These are phyloP conservation scores for Chionoecetes opilio DNA, from an alignment of 1,140 invertebrate genomes.

Conservation along the genomic window DNA sequence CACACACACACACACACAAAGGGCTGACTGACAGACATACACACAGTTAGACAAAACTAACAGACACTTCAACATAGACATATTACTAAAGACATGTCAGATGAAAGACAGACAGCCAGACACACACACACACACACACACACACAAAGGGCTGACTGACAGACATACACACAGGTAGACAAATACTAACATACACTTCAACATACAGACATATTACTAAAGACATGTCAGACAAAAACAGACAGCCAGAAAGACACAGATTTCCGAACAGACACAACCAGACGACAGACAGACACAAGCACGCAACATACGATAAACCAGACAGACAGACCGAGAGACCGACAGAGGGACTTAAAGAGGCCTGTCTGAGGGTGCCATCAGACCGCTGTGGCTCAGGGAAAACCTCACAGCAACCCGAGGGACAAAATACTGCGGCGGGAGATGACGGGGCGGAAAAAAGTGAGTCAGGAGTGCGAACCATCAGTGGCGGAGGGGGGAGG, in stretches of 20 bases:
- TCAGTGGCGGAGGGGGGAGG: neutral
- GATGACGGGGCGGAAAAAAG: neutral
- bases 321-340: neutral
- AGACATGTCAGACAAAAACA: neutral
- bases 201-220: neutral
- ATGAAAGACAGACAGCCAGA: neutral
- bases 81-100: neutral
- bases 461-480: neutral
- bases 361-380: neutral
- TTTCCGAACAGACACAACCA: no score
- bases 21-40: neutral
- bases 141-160: neutral
- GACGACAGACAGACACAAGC: neutral
- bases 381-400: neutral
- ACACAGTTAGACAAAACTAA: neutral
- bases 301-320: neutral
- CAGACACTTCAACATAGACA: neutral
- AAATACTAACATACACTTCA: neutral
- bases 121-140: neutral
- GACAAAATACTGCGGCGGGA: constrained; percentile 36
- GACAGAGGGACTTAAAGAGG: neutral
- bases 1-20: constrained; percentile 9
- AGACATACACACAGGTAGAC: neutral
- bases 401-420: neutral
- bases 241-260: neutral